Evolutionary conservation across 2,113 vertebrate species (phyloP).

Genomic region (Bufo gargarizans): DNA sequence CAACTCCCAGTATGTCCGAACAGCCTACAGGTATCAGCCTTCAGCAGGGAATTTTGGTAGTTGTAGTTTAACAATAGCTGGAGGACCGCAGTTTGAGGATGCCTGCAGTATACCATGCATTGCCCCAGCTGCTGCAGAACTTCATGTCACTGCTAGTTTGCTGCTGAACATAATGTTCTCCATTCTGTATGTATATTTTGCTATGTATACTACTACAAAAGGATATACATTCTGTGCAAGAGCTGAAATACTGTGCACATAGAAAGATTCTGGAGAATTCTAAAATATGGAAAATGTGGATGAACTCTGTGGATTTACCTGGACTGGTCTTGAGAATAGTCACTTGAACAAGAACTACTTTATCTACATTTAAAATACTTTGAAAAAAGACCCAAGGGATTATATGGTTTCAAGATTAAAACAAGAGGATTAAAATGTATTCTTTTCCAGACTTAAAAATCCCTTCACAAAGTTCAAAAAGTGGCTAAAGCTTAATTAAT

Average conservation of each 20-base stretch:
- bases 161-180: no score
- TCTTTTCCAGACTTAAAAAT: background rate
- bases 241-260: background rate
- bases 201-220: no score
- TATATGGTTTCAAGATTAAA: conserved; percentile 18
- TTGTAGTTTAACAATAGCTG: no score
- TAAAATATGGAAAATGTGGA: background rate
- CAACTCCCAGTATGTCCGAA: no score
- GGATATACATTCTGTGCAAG: background rate
- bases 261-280: background rate
- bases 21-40: no score
- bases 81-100: no score
- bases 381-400: background rate
- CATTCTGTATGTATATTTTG: background rate
- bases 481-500: conserved; percentile 7
- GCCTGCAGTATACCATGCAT: no score
- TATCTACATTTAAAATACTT: conserved; percentile 18
- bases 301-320: background rate
- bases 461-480: conserved; percentile 17
- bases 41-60: no score
- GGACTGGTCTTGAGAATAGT: background rate
- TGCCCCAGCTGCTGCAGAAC: no score
- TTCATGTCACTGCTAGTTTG: no score
- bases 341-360: background rate
- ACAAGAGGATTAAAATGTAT: conserved; percentile 12